A percentile compares a stretch with the other conserved stretches of the same genome.
phyloP scores from a whole-genome alignment of 2,113 vertebrate species.

The Callaeas wilsoni region DNA sequence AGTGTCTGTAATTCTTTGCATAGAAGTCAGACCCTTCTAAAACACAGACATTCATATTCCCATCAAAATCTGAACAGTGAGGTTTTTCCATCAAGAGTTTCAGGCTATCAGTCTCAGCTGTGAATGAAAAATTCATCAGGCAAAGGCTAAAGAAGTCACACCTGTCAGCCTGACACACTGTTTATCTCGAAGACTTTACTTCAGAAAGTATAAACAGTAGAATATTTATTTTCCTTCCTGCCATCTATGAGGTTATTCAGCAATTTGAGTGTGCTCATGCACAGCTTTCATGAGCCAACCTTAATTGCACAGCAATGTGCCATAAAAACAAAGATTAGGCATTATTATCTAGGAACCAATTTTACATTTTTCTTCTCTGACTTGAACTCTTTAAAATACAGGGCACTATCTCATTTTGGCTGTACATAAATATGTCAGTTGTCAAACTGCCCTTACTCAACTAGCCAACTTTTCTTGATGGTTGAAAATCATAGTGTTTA shows the following conservation, averaged over 20 bases:
- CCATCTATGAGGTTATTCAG: conserved; percentile 63
- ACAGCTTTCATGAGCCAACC: conserved; percentile 58
- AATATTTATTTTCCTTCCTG: conserved; percentile 73
- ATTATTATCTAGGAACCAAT: conserved; percentile 68
- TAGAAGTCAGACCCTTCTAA: not conserved
- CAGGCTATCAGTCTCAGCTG: conserved; percentile 39
- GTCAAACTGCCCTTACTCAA: conserved; percentile 64
- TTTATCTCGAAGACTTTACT: conserved; percentile 59
- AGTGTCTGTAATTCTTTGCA: not conserved
- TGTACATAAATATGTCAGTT: conserved; percentile 63
- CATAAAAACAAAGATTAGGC: conserved; percentile 71
- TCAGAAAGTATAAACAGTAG: conserved; percentile 60
- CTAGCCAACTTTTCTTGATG: conserved; percentile 49
- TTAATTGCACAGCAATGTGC: conserved; percentile 66
- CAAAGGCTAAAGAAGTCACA: conserved; percentile 61
- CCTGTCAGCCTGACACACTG: conserved; percentile 63
- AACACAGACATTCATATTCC: not conserved
- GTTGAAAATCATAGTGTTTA: conserved; percentile 57
- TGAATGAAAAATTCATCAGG: conserved; percentile 57
- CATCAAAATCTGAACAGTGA: conserved; percentile 8
- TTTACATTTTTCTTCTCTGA: conserved; percentile 78
- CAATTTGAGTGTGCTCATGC: conserved; percentile 30
- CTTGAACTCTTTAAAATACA: conserved; percentile 72
- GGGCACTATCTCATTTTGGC: conserved; percentile 69
- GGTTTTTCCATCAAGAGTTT: conserved; percentile 58